A percentile compares a stretch with the other conserved stretches of the same genome.
Evolutionary conservation across 1,140 invertebrate species (phyloP).

Genomic region (Gyrodactylus bullatarudis): DNA sequence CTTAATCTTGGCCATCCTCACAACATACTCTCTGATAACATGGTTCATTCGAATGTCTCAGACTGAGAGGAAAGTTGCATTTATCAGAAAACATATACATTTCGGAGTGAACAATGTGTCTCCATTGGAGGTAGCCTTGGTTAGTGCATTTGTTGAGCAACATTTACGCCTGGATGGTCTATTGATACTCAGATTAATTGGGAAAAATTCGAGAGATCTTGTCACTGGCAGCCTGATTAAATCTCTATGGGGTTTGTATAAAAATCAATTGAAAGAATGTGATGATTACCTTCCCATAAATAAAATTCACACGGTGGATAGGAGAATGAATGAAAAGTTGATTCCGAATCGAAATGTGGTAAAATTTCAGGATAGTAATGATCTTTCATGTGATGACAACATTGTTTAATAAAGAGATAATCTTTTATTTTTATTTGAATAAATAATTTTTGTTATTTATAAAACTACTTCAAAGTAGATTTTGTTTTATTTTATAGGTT

Average conservation of each 20-base stretch:
- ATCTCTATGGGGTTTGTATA: not conserved
- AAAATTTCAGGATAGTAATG: no score
- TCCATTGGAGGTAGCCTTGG: not conserved
- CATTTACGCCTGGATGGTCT: conserved; percentile 24
- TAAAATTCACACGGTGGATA: no score
- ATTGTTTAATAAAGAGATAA: no score
- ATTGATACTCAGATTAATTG: conserved; percentile 11
- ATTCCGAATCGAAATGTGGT: no score
- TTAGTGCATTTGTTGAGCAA: conserved; percentile 20
- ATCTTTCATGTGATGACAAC: no score
- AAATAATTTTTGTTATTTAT: no score
- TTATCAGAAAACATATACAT: conserved; percentile 10
- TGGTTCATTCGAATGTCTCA: not conserved
- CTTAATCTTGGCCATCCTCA: conserved; percentile 29
- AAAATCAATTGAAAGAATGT: not conserved
- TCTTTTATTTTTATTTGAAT: no score
- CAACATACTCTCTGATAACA: conserved; percentile 30
- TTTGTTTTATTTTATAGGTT: no score
- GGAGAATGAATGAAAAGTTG: no score
- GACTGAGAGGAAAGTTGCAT: not conserved
- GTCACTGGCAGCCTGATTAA: not conserved
- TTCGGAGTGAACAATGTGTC: conserved; percentile 9
- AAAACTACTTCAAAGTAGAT: no score
- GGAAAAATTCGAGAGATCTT: not conserved
- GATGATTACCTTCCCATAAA: no score